phyloP scores from a whole-genome alignment of 2,797 vertebrate species.

The Brachyalestes nurse region DNA sequence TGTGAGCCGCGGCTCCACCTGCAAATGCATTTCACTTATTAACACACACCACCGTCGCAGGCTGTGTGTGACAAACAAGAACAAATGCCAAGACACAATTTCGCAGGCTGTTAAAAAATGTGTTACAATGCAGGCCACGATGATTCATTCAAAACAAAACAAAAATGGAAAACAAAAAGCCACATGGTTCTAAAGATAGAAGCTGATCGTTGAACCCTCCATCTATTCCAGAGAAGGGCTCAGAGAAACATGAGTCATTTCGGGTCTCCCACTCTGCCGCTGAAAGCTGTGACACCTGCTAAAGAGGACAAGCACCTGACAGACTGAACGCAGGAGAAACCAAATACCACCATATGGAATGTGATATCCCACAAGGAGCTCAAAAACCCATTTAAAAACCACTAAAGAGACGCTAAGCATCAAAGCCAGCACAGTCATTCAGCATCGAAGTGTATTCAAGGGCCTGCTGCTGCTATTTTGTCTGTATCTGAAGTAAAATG shows the following conservation, averaged over 20 bases:
- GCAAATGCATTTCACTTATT: constrained; percentile 28
- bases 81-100: not conserved
- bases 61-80: not conserved
- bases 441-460: not conserved
- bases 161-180: not conserved
- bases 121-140: not conserved
- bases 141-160: constrained; percentile 5
- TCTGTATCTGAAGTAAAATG: no score
- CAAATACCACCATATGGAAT: constrained; percentile 17
- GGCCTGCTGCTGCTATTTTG: not conserved
- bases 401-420: constrained; percentile 23
- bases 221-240: not conserved
- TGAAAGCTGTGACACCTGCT: constrained; percentile 33
- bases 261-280: constrained; percentile 6
- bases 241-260: constrained; percentile 31
- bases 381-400: constrained; percentile 12
- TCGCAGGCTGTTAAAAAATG: not conserved
- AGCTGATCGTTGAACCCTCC: not conserved
- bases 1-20: not conserved
- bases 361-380: not conserved
- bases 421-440: constrained; percentile 1
- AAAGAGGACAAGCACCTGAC: constrained; percentile 25
- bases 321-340: constrained; percentile 35
- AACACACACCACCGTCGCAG: not conserved
- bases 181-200: not conserved